Evolutionary conservation across 2,797 vertebrate genomes (phyloP).

Genomic region (Loriculus beryllinus): DNA sequence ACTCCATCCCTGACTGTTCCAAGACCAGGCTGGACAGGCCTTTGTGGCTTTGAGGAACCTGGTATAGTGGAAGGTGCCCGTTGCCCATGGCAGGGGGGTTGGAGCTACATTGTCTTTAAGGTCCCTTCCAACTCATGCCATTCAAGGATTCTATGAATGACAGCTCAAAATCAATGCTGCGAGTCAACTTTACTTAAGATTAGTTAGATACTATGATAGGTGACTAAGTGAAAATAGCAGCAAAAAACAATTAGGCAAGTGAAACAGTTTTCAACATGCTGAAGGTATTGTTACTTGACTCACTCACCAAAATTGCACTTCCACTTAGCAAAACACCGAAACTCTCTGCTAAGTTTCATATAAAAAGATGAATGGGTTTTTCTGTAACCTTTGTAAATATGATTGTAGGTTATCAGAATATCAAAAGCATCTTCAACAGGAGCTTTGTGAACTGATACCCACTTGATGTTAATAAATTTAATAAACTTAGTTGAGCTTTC

Average conservation of each 20-base stretch:
- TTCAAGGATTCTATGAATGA: neutral
- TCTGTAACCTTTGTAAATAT: neutral
- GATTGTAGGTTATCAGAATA: neutral
- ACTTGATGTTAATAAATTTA: neutral
- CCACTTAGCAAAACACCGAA: neutral
- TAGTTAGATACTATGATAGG: neutral
- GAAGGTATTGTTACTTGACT: neutral
- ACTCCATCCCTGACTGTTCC: neutral
- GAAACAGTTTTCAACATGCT: neutral
- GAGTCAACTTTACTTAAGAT: neutral
- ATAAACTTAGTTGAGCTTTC: neutral
- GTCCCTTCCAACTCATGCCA: neutral
- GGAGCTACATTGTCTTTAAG: neutral
- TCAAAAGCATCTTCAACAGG: neutral
- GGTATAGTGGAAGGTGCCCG: neutral
- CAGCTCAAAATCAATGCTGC: neutral
- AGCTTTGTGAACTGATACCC: neutral
- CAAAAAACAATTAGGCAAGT: neutral
- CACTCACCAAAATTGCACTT: neutral
- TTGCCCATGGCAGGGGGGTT: neutral
- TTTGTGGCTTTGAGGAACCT: neutral
- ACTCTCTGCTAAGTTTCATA: neutral
- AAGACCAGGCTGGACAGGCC: neutral
- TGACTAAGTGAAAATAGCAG: neutral
- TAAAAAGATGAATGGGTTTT: neutral